Percentiles rank a stretch among this genome's conserved stretches.
Conservation (phyloP, 2,797 vertebrate genomes). For the Siniperca undulata region DNA sequence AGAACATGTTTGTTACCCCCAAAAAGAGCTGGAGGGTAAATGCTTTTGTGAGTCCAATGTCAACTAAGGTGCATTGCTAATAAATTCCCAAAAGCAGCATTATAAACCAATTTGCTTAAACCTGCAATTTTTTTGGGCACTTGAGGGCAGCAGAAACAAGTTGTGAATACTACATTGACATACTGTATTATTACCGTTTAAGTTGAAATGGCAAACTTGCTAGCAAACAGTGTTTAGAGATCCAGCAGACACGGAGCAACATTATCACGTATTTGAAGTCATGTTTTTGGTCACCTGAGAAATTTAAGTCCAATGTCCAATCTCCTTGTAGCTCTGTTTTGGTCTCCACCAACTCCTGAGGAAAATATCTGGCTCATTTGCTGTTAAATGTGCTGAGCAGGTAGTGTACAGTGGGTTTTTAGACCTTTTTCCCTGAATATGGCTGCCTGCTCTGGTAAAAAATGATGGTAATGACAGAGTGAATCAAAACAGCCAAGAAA, state of each 20-base stretch:
- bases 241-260: neutral
- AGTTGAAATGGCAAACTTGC: neutral
- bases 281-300: neutral
- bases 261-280: neutral
- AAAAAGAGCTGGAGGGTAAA: neutral
- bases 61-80: neutral
- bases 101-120: neutral
- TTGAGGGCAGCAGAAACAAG: no score
- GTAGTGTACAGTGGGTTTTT: neutral
- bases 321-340: constrained; percentile 4
- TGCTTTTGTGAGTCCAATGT: neutral
- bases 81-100: neutral
- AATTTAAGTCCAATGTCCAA: neutral
- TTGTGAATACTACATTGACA: no score
- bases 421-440: neutral
- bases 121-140: neutral
- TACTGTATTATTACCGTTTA: neutral
- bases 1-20: neutral
- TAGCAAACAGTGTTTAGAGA: neutral
- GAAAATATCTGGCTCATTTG: neutral
- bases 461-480: neutral
- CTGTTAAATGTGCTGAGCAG: constrained; percentile 5
- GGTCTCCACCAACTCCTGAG: neutral
- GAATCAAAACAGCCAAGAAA: neutral
- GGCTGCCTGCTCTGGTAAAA: constrained; percentile 8